Base-by-base conservation (phyloP, 2,888 invertebrate species). In the Beris chalybata region DNA sequence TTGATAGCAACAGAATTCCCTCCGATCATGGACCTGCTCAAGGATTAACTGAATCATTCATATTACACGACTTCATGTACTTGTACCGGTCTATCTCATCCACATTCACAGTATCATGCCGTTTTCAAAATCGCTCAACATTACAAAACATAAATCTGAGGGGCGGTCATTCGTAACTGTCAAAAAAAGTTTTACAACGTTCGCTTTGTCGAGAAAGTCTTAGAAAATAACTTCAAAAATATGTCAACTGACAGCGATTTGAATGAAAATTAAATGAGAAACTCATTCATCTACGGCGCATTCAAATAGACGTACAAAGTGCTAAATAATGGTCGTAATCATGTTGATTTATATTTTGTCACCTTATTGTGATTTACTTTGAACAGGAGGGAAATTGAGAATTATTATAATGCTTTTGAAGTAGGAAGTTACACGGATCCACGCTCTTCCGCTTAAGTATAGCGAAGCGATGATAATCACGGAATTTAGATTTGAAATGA, bases 261-360 rank as follows among this genome's bases (percentile, higher is more conserved):
- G 59, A 59, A 59, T 59, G 59, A 59, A 59, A 59, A 59, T 59
- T 59, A 59, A 59, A 59, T 59, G 50, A 59, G 48, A 22, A 59
- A 30, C 48, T 59, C 59, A 59, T 59, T 59, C 59, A 59, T 59
- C 50, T 32, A 32, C 12, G n/a, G 48, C 11, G 30, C 58, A 47
- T 44, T 22, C n/a, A 15, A 29, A 59, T 48, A 32, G n/a, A 32
- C 48, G 31, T 44, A 31, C 22, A 59, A 48, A 59, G 59, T 50
- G 38, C 59, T 47, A 50, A 59, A 59, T 59, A 48, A 59, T 59
- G 59, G n/a, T 22, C 13, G 31, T 48, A 59, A 59, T 59, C 59
- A 59, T 13, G 47, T 48, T 59, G 59, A 59, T 59, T 59, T 59
- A 59, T 59, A 32, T 59, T 59, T 59, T 32, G 50, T 48, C 59